Base-by-base conservation (phyloP, 2,888 invertebrate genomes). In the Chymomyza caudatula region DNA sequence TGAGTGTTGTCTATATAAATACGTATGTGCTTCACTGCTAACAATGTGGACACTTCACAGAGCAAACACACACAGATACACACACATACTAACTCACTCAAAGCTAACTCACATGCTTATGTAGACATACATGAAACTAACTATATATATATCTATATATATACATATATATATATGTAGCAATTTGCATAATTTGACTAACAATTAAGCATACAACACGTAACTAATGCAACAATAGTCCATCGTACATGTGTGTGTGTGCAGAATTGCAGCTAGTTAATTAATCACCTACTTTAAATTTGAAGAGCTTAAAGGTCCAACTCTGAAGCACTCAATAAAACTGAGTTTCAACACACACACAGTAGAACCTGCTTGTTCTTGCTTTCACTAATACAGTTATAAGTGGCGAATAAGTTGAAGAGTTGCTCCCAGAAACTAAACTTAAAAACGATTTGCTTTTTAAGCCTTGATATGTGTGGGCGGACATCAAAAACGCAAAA, bases 121-220 rank as follows among this genome's bases (percentile, higher is more conserved):
- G 11, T 37, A 37, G 8, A 8, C 8, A 8, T 29, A 37, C 11
- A 37, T 37, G 29, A 8, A 37, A 2, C 29, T 11, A 8, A 37
- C 29, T 37, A 0, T 1, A 37, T 11, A 11, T 37, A 37, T 11
- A 37, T 37, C 2, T 11, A 54, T 65, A 73, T 69, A 73, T 72
- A 63, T 23, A 47, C 62, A 67, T 64, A 70, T 67, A 53, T 67
- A 54, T 74, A 70, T 64, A 67, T 59, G 52, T 63, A 73, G 72
- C 78, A 78, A 73, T 80, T 78, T 74, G 77, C 74, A 78, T 78
- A 83, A 83, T 83, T 80, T 78, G 73, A 71, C 69, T 71, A 80
- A 78, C 80, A 85, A 85, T 85, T 85, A 73, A 75, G 78, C n/a
- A 69, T 20, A 51, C 1, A 51, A 5, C 22, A 51, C 22, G 20